These are phyloP conservation scores for Ptyas mucosa DNA, from an alignment of 2,113 vertebrate species.

Conservation along the genomic window DNA sequence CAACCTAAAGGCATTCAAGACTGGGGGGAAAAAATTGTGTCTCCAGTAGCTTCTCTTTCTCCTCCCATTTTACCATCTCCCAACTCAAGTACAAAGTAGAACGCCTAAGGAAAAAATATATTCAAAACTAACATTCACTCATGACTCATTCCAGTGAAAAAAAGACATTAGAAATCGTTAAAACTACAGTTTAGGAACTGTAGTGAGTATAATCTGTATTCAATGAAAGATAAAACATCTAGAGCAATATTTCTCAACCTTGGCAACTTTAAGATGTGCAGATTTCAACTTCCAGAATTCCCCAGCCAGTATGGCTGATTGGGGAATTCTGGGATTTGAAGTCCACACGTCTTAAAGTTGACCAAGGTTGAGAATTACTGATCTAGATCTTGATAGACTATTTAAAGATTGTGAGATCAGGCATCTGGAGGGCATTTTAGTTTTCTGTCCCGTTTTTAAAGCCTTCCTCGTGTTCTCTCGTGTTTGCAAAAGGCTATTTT, in stretches of 20 bases:
- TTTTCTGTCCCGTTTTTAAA: not conserved
- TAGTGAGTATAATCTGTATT: not conserved
- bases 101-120: not conserved
- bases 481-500: not conserved
- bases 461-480: not conserved
- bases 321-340: not conserved
- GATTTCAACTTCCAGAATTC: not conserved
- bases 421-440: not conserved
- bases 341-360: not conserved
- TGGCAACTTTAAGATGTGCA: too few relatives aligned
- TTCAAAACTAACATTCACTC: not conserved
- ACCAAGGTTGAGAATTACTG: not conserved
- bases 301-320: not conserved
- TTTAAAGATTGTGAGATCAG: not conserved
- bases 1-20: not conserved
- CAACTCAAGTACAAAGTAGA: not conserved
- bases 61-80: not conserved
- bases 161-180: not conserved
- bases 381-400: not conserved
- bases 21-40: not conserved
- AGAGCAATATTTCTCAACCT: not conserved
- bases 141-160: not conserved
- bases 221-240: not conserved
- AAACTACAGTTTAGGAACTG: not conserved
- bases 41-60: not conserved